Evolutionary conservation across 2,888 invertebrate species (phyloP).

Genomic region (Noctuana brunneofusca): DNA sequence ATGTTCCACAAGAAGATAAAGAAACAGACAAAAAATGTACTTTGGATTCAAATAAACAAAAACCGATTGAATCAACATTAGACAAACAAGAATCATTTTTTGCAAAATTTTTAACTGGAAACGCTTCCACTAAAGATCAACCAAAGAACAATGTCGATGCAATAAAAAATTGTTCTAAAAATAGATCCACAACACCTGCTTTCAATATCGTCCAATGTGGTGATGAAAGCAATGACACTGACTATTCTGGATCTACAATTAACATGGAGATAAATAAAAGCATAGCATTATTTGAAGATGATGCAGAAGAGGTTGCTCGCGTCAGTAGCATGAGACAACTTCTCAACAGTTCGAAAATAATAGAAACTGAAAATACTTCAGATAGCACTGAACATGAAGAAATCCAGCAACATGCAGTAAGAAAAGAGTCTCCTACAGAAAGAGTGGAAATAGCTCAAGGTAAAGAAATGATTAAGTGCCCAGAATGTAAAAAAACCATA

Average conservation of each 20-base stretch:
- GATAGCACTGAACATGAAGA: slow-evolving; percentile 13
- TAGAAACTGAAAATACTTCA: slow-evolving; percentile 36
- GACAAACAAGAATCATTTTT: slow-evolving; percentile 77
- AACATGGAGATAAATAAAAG: slow-evolving; percentile 76
- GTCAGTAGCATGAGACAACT: slow-evolving; percentile 64
- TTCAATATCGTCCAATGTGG: slow-evolving; percentile 58
- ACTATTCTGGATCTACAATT: slow-evolving; percentile 73
- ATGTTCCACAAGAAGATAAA: slow-evolving; percentile 43
- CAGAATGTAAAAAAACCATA: slow-evolving; percentile 85
- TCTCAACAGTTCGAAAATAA: slow-evolving; percentile 51
- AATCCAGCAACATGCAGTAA: slow-evolving; percentile 37
- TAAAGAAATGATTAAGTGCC: slow-evolving; percentile 68
- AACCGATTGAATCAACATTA: slow-evolving; percentile 53
- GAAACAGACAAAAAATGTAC: slow-evolving; percentile 12
- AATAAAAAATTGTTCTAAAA: slow-evolving; percentile 32
- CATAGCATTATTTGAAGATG: slow-evolving; percentile 71
- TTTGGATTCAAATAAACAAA: not conserved
- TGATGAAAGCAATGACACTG: slow-evolving; percentile 68
- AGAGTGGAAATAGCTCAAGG: not conserved
- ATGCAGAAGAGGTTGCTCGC: slow-evolving; percentile 57
- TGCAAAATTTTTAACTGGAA: slow-evolving; percentile 61
- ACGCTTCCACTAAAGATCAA: slow-evolving; percentile 34
- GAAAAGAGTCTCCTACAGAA: slow-evolving; percentile 18
- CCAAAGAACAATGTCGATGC: slow-evolving; percentile 28
- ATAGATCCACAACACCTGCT: slow-evolving; percentile 51